phyloP scores from a whole-genome alignment of 1,140 invertebrate genomes.

The Reticulitermes speratus region DNA sequence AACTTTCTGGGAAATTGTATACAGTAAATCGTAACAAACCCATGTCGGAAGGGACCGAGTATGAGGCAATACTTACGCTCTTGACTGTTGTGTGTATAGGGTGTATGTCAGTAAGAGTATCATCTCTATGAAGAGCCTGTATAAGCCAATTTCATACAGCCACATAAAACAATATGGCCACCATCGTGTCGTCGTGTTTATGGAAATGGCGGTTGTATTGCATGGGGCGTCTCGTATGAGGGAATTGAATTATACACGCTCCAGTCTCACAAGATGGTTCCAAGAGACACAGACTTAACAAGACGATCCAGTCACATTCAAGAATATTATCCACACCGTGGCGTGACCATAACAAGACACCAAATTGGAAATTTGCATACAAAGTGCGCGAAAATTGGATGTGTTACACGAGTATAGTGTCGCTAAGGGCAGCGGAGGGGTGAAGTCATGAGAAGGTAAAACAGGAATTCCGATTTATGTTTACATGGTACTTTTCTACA shows the following conservation, averaged over 20 bases:
- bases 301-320: too few species aligned
- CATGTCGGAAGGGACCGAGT: not conserved
- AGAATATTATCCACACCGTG: too few species aligned
- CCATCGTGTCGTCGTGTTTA: not conserved
- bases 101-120: not conserved
- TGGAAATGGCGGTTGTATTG: not conserved
- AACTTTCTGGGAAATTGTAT: too few species aligned
- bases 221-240: not conserved
- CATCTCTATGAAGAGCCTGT: not conserved
- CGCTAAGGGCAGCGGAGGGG: too few species aligned
- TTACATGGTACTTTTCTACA: too few species aligned
- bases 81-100: not conserved
- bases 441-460: too few species aligned
- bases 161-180: not conserved
- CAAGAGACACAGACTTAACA: not conserved
- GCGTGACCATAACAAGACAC: too few species aligned
- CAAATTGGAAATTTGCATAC: too few species aligned
- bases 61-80: not conserved
- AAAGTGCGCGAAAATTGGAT: too few species aligned
- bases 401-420: too few species aligned
- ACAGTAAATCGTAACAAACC: too few species aligned
- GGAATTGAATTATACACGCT: not conserved
- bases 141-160: not conserved
- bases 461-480: too few species aligned
- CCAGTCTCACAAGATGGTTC: not conserved